Conservation (phyloP, 1,140 invertebrate species). For the Rhizoglyphus robini region DNA sequence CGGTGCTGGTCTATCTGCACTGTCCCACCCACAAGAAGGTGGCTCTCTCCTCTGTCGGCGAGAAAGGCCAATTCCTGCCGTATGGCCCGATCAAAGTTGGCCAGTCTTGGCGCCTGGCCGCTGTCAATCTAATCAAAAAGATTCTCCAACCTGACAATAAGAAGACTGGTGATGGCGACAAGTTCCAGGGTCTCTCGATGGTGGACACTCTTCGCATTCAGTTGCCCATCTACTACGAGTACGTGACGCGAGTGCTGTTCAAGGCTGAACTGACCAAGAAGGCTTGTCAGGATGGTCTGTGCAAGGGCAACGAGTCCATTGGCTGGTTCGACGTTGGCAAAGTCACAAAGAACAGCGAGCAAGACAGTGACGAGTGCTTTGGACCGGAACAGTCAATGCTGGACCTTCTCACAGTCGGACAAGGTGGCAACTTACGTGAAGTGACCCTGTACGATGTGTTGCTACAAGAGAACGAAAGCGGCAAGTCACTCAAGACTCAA, state of each 20-base stretch:
- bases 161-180: background rate
- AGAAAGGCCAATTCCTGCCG: slow-evolving; percentile 16
- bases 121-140: background rate
- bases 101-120: slow-evolving; percentile 1
- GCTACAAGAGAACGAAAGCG: background rate
- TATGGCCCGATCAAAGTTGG: background rate
- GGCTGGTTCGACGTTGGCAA: slow-evolving; percentile 2
- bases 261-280: slow-evolving; percentile 7
- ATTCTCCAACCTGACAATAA: background rate
- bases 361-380: slow-evolving; percentile 11
- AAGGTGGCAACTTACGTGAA: background rate
- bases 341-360: background rate
- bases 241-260: slow-evolving; percentile 19
- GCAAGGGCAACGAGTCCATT: slow-evolving; percentile 3
- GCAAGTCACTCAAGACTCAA: background rate
- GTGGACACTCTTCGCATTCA: slow-evolving; percentile 22
- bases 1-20: background rate
- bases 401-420: background rate
- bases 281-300: background rate
- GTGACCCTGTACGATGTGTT: background rate
- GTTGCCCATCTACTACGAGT: slow-evolving; percentile 19
- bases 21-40: slow-evolving; percentile 12
- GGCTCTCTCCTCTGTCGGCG: background rate
- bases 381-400: slow-evolving; percentile 15
- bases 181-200: slow-evolving; percentile 13